phyloP scores from a whole-genome alignment of 2,797 vertebrate genomes.

The Parauchenoglanis punctatus region DNA sequence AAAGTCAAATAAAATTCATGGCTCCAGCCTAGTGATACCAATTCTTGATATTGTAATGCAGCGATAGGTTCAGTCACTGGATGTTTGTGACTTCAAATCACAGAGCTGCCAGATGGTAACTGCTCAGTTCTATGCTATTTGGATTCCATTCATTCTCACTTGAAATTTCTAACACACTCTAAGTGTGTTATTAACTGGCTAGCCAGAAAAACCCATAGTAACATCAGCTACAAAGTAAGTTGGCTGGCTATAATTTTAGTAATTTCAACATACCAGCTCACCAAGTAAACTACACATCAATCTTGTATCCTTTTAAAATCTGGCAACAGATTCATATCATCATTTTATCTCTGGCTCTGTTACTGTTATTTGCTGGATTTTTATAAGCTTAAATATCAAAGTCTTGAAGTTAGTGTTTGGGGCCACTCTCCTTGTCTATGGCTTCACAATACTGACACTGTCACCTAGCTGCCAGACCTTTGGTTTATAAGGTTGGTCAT shows the following conservation, averaged over 20 bases:
- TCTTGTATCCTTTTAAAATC: background rate
- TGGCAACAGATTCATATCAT: background rate
- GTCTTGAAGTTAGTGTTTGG: background rate
- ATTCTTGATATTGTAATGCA: constrained; percentile 6
- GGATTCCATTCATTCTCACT: background rate
- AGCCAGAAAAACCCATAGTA: background rate
- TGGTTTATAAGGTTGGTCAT: background rate
- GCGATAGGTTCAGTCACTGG: background rate
- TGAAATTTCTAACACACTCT: background rate
- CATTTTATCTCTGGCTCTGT: background rate
- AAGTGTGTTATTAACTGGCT: background rate
- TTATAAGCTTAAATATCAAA: background rate
- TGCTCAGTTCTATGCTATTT: background rate
- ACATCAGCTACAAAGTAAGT: background rate
- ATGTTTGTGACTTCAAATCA: background rate
- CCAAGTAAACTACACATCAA: background rate
- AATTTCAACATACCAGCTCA: background rate
- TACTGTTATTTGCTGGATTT: background rate
- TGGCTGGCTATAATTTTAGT: background rate
- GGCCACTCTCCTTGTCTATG: background rate
- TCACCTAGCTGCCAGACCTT: background rate
- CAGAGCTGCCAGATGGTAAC: background rate
- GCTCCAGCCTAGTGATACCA: background rate
- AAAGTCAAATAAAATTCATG: background rate
- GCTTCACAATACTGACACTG: background rate